Percentiles rank a stretch among this genome's conserved stretches.
Conservation (phyloP, 2,888 invertebrate genomes). For the Biston stratarius region DNA sequence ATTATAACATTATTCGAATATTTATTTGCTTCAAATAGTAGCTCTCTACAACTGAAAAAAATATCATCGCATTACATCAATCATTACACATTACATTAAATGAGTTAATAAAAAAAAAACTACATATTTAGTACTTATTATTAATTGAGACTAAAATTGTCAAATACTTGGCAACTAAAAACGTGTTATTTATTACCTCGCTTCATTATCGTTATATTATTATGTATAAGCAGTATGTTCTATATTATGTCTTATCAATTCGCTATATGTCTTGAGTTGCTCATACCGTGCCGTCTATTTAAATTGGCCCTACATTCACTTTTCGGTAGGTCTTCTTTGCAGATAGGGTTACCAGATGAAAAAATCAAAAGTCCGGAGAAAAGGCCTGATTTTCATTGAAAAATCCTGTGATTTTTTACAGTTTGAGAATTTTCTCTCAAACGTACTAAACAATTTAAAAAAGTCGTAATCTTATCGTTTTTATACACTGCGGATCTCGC, state of each 20-base stretch:
- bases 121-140: background rate
- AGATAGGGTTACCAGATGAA: too few species aligned
- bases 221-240: background rate
- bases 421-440: too few species aligned
- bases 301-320: background rate
- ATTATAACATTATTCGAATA: background rate
- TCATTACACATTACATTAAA: background rate
- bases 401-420: too few species aligned
- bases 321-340: too few species aligned
- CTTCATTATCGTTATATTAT: conserved; percentile 1
- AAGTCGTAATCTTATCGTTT: too few species aligned
- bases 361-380: too few species aligned
- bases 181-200: background rate
- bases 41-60: conserved; percentile 12
- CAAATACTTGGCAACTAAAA: background rate
- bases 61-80: background rate
- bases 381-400: too few species aligned
- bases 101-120: background rate
- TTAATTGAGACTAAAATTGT: background rate
- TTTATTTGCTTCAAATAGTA: conserved; percentile 2
- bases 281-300: background rate
- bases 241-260: background rate
- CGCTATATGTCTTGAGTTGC: background rate
- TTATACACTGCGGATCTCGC: too few species aligned
- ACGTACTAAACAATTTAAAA: too few species aligned